Evolutionary conservation across 2,113 vertebrate genomes (phyloP), one percentile per base, ranked within the genome.

Genomic region (Xiphias gladius): DNA sequence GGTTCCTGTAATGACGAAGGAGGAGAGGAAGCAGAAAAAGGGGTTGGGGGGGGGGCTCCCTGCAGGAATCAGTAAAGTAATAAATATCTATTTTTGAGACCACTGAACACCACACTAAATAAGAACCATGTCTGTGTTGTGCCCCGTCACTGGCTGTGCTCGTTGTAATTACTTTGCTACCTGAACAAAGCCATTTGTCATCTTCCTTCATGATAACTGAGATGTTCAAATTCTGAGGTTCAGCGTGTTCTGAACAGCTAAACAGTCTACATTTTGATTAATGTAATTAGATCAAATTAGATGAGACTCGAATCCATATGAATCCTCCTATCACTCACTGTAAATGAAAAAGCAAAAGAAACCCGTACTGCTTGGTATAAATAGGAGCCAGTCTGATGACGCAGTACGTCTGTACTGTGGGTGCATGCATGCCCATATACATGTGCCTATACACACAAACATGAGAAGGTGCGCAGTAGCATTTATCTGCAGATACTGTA

Each of bases 41-140:
- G 17, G 11, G 37, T 30, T 43, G 7, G 4, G 20, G 20, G 19
- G 22, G 74, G 52, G 58, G n/a, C 37, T 73, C 26, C 26, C 12
- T 24, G 14, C 39, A 73, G 30, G n/a, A 46, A 67, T 59, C 58
- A 48, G 43, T 57, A 54, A 35, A 28, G 13, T 61, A 41, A 30
- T 52, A 48, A 52, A 73, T 58, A 58, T 69, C 28, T 64, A 63
- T 69, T 69, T 12, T 35, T 59, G 71, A 43, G 20, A 54, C 41
- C 7, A 41, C 37, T 13, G 4, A 48, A 65, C 63, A 24, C 37
- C 2, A 20, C 13, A 26, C 20, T 17, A 26, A 73, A 50, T 12
- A 37, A 30, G 32, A 48, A 7, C 13, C 14, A n/a, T 19, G 9
- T 41, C 20, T 63, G 35, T 55, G n/a, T 41, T n/a, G 24, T 28